Conservation (phyloP, 2,888 invertebrate genomes). For the Nowickia ferox region DNA sequence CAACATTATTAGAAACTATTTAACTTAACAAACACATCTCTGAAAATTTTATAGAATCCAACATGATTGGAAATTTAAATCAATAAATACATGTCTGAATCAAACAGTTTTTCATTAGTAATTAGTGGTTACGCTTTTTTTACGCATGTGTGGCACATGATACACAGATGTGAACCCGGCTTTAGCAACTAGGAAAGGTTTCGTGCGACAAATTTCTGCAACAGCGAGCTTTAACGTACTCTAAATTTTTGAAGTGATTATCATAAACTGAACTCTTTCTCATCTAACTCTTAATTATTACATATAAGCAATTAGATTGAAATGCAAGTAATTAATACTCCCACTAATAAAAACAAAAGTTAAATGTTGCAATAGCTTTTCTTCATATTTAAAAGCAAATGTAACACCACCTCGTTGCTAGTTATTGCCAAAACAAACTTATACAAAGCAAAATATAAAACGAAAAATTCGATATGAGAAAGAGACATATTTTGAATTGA, state of each 20-base stretch:
- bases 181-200: no score
- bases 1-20: no score
- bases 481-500: constrained; percentile 27
- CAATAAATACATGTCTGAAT: no score
- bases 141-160: no score
- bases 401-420: constrained; percentile 1
- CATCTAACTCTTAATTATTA: not conserved
- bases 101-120: no score
- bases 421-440: not conserved
- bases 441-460: not conserved
- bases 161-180: no score
- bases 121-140: no score
- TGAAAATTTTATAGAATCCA: no score
- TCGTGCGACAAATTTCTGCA: not conserved
- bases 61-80: no score
- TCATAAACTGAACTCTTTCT: not conserved
- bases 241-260: not conserved
- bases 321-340: constrained; percentile 29
- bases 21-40: no score
- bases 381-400: not conserved
- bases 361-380: constrained; percentile 13
- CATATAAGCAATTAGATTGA: not conserved
- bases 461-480: constrained; percentile 16
- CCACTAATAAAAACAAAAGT: not conserved
- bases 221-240: not conserved